phyloP scores from a whole-genome alignment of 2,113 vertebrate genomes.

The Tricholaema leucomelas region DNA sequence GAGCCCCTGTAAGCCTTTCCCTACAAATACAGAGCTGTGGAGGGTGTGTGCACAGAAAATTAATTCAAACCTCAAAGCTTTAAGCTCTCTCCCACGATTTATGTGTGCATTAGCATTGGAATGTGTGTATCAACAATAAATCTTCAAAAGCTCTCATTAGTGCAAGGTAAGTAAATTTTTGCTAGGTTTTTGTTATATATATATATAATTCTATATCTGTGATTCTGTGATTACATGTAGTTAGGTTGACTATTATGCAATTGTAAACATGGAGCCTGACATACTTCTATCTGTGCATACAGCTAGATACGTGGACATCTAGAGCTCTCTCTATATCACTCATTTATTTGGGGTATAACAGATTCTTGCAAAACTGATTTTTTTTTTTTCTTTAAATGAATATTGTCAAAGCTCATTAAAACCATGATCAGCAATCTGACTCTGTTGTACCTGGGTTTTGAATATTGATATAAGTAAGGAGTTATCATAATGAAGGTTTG shows the following conservation, averaged over 20 bases:
- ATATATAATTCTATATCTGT: too few relatives aligned
- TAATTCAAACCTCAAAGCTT: neutral
- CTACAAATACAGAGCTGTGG: neutral
- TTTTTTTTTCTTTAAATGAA: neutral
- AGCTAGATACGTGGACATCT: neutral
- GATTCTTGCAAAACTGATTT: neutral
- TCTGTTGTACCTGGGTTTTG: neutral
- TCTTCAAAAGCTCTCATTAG: neutral
- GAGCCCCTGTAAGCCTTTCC: neutral
- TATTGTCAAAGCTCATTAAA: neutral
- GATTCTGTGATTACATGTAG: too few relatives aligned
- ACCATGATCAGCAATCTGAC: neutral
- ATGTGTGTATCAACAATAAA: neutral
- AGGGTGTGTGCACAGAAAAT: fast-evolving
- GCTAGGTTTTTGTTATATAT: neutral
- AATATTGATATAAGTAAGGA: neutral
- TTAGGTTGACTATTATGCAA: neutral
- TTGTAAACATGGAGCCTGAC: neutral
- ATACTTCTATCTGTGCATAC: neutral
- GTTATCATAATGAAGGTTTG: neutral
- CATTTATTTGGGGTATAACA: neutral
- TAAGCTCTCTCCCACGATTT: neutral
- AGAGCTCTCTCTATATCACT: neutral
- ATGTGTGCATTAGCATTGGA: neutral
- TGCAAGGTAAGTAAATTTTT: neutral